These are phyloP conservation scores for Virgularia gustaviana DNA, from an alignment of 92 coral and sea anemone species.

Conservation along the genomic window DNA sequence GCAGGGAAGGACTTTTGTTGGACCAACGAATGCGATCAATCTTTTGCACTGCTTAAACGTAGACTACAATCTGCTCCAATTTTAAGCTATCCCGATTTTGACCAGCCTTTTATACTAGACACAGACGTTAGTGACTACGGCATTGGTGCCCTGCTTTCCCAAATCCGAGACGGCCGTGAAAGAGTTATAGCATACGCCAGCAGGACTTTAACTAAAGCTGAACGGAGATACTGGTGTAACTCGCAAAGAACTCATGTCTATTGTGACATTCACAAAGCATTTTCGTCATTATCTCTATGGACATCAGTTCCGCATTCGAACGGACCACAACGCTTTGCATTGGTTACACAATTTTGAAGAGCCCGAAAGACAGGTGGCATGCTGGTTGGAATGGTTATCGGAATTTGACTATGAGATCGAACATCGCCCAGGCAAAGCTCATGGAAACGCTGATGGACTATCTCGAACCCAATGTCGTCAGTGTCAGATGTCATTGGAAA, in stretches of 20 bases:
- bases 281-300: slow-evolving; percentile 29
- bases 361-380: slow-evolving; percentile 19
- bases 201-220: slow-evolving; percentile 46
- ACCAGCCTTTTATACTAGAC: not conserved
- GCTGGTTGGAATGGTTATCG: slow-evolving; percentile 32
- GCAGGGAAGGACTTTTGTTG: not conserved
- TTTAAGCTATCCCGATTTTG: slow-evolving; percentile 3
- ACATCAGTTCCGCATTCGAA: slow-evolving; percentile 23
- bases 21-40: not conserved
- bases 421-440: slow-evolving; percentile 53
- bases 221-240: slow-evolving; percentile 58
- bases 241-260: slow-evolving; percentile 45
- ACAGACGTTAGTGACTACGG: not conserved
- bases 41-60: slow-evolving; percentile 2
- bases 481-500: slow-evolving; percentile 23
- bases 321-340: slow-evolving; percentile 41
- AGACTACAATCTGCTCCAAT: not conserved
- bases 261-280: slow-evolving; percentile 42
- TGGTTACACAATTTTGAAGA: slow-evolving; percentile 53
- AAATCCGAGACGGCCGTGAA: slow-evolving; percentile 7
- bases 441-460: slow-evolving; percentile 56
- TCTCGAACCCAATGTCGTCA: slow-evolving; percentile 43
- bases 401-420: slow-evolving; percentile 57
- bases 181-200: slow-evolving; percentile 8
- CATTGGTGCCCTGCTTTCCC: not conserved